Conservation (phyloP, 2,888 invertebrate species). For the Drosophila lacicola region DNA sequence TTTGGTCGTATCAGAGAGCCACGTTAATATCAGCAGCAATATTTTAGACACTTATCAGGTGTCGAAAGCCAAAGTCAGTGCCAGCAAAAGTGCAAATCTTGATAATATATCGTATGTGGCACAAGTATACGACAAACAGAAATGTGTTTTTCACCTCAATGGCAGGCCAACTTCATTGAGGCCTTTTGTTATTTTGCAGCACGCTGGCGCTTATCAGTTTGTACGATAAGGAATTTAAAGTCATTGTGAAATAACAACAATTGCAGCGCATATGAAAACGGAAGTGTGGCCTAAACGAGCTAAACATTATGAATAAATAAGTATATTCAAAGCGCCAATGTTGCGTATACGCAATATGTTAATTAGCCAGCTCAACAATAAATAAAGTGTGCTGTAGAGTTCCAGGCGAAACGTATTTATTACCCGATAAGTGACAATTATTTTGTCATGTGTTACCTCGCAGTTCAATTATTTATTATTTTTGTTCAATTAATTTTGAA, state of each 20-base stretch:
- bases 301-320: background rate
- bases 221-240: conserved; percentile 56
- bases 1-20: conserved; percentile 7
- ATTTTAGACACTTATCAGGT: conserved; percentile 26
- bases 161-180: conserved; percentile 60
- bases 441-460: no score
- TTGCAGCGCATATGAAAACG: conserved; percentile 8
- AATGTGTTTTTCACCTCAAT: conserved; percentile 36
- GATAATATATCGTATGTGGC: conserved; percentile 5
- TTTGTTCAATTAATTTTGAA: background rate
- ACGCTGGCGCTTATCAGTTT: conserved; percentile 61
- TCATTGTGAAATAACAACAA: conserved; percentile 45
- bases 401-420: background rate
- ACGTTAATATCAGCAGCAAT: conserved; percentile 1
- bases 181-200: conserved; percentile 34
- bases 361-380: background rate
- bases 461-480: no score
- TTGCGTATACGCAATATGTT: conserved; percentile 39
- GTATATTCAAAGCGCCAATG: background rate
- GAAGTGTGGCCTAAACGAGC: conserved; percentile 1
- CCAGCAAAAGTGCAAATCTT: conserved; percentile 39
- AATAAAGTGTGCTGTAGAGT: background rate
- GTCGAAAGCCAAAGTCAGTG: conserved; percentile 39
- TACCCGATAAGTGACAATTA: background rate
- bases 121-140: conserved; percentile 3